A percentile compares a stretch with the other conserved stretches of the same genome.
Evolutionary conservation across 2,113 vertebrate species (phyloP).

Genomic region (Piaya cayana): DNA sequence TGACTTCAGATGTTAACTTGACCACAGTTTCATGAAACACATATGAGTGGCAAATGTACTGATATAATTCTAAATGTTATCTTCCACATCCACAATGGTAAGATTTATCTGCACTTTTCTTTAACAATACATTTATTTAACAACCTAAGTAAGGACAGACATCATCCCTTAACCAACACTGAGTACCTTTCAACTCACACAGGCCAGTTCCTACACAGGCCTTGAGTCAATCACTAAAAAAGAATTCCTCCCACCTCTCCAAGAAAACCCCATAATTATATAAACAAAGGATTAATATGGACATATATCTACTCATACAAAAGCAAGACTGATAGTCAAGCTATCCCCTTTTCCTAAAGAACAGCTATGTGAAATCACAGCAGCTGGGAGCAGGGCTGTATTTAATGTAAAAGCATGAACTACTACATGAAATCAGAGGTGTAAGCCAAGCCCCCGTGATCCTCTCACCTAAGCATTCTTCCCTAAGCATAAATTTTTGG

Average conservation of each 20-base stretch:
- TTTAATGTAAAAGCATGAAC: neutral
- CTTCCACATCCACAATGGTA: neutral
- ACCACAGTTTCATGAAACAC: neutral
- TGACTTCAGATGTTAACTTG: neutral
- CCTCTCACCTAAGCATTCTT: conserved; percentile 11
- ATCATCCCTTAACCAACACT: neutral
- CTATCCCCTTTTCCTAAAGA: neutral
- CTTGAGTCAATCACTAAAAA: neutral
- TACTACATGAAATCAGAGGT: neutral
- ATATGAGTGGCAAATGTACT: neutral
- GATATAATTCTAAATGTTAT: neutral
- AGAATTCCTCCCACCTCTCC: neutral
- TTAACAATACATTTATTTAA: conserved; percentile 1
- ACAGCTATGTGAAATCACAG: neutral
- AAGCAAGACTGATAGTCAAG: neutral
- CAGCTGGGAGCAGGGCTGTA: neutral
- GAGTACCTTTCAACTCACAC: neutral
- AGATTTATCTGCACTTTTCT: neutral
- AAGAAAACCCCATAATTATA: neutral
- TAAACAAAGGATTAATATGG: neutral
- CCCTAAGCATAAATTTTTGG: conserved; percentile 15
- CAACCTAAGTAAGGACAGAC: neutral
- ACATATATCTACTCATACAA: neutral
- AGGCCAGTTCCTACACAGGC: neutral
- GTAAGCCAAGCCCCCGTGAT: neutral